Evolutionary conservation across 1,140 invertebrate species (phyloP).

Genomic region (Portunus trituberculatus): DNA sequence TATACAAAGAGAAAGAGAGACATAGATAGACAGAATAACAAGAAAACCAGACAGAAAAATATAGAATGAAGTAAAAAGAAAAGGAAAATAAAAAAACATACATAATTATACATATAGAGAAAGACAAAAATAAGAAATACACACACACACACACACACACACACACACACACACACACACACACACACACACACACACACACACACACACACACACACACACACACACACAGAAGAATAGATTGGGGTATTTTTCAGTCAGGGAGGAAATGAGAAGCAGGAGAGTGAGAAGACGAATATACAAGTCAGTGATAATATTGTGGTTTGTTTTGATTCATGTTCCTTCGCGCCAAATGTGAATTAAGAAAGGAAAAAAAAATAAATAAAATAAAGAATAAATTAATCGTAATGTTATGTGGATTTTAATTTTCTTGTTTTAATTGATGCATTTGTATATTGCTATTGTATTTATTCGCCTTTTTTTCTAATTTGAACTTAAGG

Average conservation of each 20-base stretch:
- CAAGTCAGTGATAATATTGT: not conserved
- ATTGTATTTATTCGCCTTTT: too few species aligned
- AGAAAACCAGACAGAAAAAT: too few species aligned
- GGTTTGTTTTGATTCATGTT: not conserved
- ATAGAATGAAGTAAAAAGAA: too few species aligned
- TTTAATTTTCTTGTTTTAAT: too few species aligned
- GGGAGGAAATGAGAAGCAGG: not conserved
- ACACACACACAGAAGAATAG: not conserved
- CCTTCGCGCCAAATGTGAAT: not conserved
- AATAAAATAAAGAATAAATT: too few species aligned
- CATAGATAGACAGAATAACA: too few species aligned
- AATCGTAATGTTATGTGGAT: too few species aligned
- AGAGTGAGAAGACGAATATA: not conserved
- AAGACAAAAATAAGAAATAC: too few species aligned
- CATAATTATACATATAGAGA: too few species aligned
- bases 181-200: not conserved
- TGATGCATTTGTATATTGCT: too few species aligned
- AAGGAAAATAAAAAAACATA: too few species aligned
- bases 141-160: not conserved
- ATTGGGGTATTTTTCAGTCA: not conserved
- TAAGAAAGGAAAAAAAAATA: not conserved
- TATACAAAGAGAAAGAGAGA: not conserved
- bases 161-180: not conserved
- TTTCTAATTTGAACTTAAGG: too few species aligned
- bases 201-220: not conserved